phyloP scores from a whole-genome alignment of 1,140 invertebrate species.

The Teleogryllus occipitalis region DNA sequence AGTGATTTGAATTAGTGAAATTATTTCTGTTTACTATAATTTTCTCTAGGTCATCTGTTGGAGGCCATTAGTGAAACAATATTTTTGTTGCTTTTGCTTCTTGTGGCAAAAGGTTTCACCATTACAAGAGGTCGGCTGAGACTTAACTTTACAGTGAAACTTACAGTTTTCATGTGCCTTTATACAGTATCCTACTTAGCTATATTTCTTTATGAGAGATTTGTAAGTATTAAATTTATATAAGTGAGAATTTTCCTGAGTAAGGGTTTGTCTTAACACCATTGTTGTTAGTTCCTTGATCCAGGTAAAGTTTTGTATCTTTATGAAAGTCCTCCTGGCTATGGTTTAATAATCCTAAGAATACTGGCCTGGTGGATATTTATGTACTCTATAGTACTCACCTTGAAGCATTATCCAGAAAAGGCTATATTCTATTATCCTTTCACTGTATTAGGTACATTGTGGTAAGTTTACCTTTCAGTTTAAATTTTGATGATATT shows the following conservation, averaged over 20 bases:
- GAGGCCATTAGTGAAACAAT: constrained; percentile 61
- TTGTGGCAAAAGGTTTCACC: constrained; percentile 86
- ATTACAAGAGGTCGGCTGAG: constrained; percentile 74
- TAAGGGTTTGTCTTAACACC: constrained; percentile 12
- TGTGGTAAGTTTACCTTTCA: constrained; percentile 50
- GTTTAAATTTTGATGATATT: no score
- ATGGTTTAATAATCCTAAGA: constrained; percentile 65
- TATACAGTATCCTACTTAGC: constrained; percentile 60
- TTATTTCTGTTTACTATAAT: neutral
- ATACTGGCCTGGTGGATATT: constrained; percentile 78
- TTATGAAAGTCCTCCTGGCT: constrained; percentile 83
- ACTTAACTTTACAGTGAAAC: constrained; percentile 56
- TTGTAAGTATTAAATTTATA: constrained; percentile 39
- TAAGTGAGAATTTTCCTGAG: neutral
- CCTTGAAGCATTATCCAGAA: constrained; percentile 71
- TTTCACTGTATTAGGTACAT: constrained; percentile 65
- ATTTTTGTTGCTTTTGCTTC: constrained; percentile 68
- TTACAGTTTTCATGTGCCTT: constrained; percentile 71
- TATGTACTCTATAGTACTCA: constrained; percentile 70
- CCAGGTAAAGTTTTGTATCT: constrained; percentile 80
- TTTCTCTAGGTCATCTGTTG: constrained; percentile 54
- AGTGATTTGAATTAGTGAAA: no score
- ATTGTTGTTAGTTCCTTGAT: constrained; percentile 63
- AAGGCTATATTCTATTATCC: constrained; percentile 65
- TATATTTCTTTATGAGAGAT: constrained; percentile 69